Base-by-base conservation (phyloP, 2,113 vertebrate genomes). In the Zingel zingel region DNA sequence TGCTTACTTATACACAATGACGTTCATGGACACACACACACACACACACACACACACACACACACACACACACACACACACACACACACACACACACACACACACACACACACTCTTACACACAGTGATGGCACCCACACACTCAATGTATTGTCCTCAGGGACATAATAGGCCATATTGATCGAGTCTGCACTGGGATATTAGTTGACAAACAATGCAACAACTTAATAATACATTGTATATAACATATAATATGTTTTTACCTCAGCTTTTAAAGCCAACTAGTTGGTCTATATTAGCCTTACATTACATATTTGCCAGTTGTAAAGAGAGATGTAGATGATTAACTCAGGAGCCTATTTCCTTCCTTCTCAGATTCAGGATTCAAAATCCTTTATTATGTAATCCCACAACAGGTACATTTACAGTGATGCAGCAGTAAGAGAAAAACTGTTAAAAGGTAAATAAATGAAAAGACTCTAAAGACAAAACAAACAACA, bases 111-210 rank as follows among this genome's bases (percentile, higher is more conserved):
- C 63, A 78, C 30, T 59, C 30, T 62, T 70, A 73, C 10, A 71
- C 18, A 66, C 13, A 68, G n/a, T 16, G 56, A 64, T 84, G 43
- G 36, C 66, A 79, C 27, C 57, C 36, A 71, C 59, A 84, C 66
- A 83, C 66, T 51, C 47, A 4, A 23, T 82, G 83, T 64, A 86
- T 88, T 88, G 81, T 89, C 71, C 45, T 67, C 54, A 9, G 65
- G 74, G 61, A 83, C 59, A 89, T 82, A 89, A 88, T 80, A 77
- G 84, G 62, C 57, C 82, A 81, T 85, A 88, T 85, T 89, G 84
- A 91, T 85, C 30, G 64, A 61, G 82, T 77, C 85, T 85, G 58
- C 27, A 6, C 74, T 48, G 66, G 70, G 74, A 83, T 79, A 78
- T 83, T 83, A 83, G 75, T 59, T 65, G 39, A 72, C 69, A 85